phyloP scores from a whole-genome alignment of 2,888 invertebrate genomes.

The Papilio elwesi region DNA sequence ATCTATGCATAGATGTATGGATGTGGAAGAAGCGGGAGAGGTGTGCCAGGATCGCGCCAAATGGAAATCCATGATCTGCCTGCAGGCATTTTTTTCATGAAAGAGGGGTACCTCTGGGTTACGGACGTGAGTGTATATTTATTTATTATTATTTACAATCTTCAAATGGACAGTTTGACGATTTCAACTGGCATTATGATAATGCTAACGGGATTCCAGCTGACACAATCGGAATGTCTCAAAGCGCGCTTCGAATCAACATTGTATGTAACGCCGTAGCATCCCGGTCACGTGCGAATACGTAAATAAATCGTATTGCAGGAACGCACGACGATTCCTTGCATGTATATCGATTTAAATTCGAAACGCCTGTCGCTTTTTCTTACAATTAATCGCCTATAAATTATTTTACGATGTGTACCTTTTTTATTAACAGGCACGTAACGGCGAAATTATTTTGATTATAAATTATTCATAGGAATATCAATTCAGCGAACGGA shows the following conservation, averaged over 20 bases:
- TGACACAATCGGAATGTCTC: slow-evolving; percentile 36
- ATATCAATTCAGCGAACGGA: neutral
- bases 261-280: slow-evolving; percentile 19
- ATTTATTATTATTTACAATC: neutral
- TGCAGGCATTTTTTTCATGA: too few species aligned
- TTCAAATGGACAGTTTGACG: slow-evolving; percentile 21
- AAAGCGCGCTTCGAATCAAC: slow-evolving; percentile 30
- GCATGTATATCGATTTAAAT: slow-evolving; percentile 26
- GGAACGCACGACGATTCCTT: slow-evolving; percentile 15
- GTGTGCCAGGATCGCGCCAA: too few species aligned
- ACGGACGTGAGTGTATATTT: too few species aligned
- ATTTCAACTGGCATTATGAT: slow-evolving; percentile 24
- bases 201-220: slow-evolving; percentile 30
- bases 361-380: slow-evolving; percentile 20
- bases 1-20: too few species aligned
- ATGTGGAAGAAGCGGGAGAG: too few species aligned
- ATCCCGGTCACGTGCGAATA: slow-evolving; percentile 30
- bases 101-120: too few species aligned
- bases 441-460: neutral
- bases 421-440: neutral
- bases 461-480: neutral
- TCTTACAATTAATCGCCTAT: slow-evolving; percentile 24
- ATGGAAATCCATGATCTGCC: too few species aligned
- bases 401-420: neutral
- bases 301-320: slow-evolving; percentile 33